Evolutionary conservation across 2,797 vertebrate species (phyloP), one percentile per base, ranked within the genome.

Genomic region (Lutjanus campechanus): DNA sequence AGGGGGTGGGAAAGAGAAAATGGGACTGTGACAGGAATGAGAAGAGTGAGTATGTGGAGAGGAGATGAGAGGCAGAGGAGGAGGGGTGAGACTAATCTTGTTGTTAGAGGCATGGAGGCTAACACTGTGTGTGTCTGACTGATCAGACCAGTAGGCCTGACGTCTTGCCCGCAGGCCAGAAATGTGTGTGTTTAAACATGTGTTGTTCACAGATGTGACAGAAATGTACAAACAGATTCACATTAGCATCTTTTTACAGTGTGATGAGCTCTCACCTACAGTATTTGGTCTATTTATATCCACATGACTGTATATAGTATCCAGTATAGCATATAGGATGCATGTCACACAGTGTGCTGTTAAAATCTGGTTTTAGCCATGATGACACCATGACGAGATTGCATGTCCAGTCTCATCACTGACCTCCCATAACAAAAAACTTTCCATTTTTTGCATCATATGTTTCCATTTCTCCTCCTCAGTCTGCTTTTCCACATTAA

Each of bases 11-110:
- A 81, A 69, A 70, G 50, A 73, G 67, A 67, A 79, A 87, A 66
- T 72, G 54, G 78, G 70, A 73, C 71, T 73, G 65, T 78, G 84
- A 83, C 79, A 82, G 71, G 69, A 73, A 72, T 40, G 68, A 77
- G 72, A 78, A 49, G 64, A 72, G 67, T 49, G 19, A 81, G 54
- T 69, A 56, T 15, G 22, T 25, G 49, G 22, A 66, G 81, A 76
- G 17, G 78, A 81, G 56, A 64, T 50, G 68, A 46, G 70, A 66
- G 73, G 41, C 15, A 17, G 55, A 62, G 66, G 83, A 79, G 51
- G 70, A 77, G 62, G 72, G 59, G 79, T 76, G 85, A 85, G 81
- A 85, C 85, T 87, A 91, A 93, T 91, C 77, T 68, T 66, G 79
- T 69, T 64, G 36, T 85, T 36, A 66, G 78, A 83, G 71, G 74